These are phyloP conservation scores for Brenthis hecate DNA, from an alignment of 2,888 invertebrate species.

Conservation along the genomic window DNA sequence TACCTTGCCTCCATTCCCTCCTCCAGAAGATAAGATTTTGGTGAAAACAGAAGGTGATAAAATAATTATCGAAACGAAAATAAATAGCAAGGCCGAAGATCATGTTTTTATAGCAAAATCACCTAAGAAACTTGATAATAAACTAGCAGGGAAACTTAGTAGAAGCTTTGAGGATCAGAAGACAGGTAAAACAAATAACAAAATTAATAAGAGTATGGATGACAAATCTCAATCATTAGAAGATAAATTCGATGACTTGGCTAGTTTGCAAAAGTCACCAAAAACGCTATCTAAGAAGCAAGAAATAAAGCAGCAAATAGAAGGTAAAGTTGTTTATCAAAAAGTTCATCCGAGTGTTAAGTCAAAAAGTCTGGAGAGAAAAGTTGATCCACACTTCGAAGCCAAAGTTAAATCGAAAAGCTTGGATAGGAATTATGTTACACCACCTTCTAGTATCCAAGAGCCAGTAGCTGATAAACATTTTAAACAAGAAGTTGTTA, in stretches of 20 bases:
- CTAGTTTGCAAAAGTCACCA: slow-evolving; percentile 81
- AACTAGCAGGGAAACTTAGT: slow-evolving; percentile 81
- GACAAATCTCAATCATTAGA: slow-evolving; percentile 84
- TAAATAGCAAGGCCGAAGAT: slow-evolving; percentile 88
- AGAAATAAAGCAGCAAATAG: slow-evolving; percentile 84
- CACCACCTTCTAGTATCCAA: slow-evolving; percentile 57
- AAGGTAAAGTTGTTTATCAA: slow-evolving; percentile 84
- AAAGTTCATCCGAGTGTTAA: slow-evolving; percentile 80
- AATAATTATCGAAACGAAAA: slow-evolving; percentile 87
- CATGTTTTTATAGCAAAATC: slow-evolving; percentile 89
- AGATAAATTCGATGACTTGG: slow-evolving; percentile 83
- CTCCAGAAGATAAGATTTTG: slow-evolving; percentile 87
- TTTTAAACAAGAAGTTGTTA: slow-evolving; percentile 75
- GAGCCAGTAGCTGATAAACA: slow-evolving; percentile 67
- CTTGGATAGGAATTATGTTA: slow-evolving; percentile 84
- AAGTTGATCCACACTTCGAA: slow-evolving; percentile 82
- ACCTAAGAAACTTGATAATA: slow-evolving; percentile 86
- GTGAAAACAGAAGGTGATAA: slow-evolving; percentile 88
- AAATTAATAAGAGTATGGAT: slow-evolving; percentile 84
- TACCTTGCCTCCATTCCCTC: slow-evolving; percentile 86
- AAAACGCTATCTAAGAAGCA: slow-evolving; percentile 83
- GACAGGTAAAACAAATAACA: slow-evolving; percentile 77
- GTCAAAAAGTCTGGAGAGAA: slow-evolving; percentile 86
- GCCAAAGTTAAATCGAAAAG: slow-evolving; percentile 85
- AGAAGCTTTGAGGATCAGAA: slow-evolving; percentile 85